Conservation (phyloP, 2,888 invertebrate species). For the Anthoptus insignis region DNA sequence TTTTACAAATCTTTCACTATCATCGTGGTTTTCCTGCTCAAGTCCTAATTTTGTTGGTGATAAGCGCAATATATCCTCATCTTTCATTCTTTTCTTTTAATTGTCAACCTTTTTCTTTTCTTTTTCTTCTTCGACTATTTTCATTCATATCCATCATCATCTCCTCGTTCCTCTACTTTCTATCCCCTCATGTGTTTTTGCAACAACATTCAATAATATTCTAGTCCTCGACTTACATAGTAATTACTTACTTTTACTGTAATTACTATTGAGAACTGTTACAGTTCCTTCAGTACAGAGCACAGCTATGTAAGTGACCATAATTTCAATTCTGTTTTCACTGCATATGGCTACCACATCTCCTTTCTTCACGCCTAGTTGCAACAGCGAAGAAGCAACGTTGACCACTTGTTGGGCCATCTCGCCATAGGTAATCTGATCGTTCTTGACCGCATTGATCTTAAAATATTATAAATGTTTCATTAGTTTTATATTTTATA, state of each 20-base stretch:
- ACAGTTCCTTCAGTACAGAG: slow-evolving; percentile 59
- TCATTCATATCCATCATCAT: too few species aligned
- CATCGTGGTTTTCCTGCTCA: too few species aligned
- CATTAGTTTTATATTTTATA: too few species aligned
- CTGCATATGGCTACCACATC: slow-evolving; percentile 64
- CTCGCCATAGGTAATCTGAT: slow-evolving; percentile 57
- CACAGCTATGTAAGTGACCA: slow-evolving; percentile 57
- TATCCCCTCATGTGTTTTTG: too few species aligned
- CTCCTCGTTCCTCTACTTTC: too few species aligned
- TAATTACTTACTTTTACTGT: slow-evolving; percentile 58
- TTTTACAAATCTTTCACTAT: too few species aligned
- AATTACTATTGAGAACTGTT: slow-evolving; percentile 61
- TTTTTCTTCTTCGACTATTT: too few species aligned
- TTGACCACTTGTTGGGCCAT: slow-evolving; percentile 60
- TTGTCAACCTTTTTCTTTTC: too few species aligned
- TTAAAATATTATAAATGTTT: slow-evolving; percentile 14
- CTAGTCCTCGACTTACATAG: neutral
- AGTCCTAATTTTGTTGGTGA: too few species aligned
- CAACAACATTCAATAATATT: too few species aligned
- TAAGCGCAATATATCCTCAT: too few species aligned
- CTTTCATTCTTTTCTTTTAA: too few species aligned
- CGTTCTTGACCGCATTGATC: slow-evolving; percentile 61
- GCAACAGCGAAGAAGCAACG: slow-evolving; percentile 53
- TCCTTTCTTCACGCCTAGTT: slow-evolving; percentile 55
- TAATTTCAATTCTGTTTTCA: slow-evolving; percentile 63